Evolutionary conservation across 2,888 invertebrate species (phyloP).

Genomic region (Stratiomys singularior): DNA sequence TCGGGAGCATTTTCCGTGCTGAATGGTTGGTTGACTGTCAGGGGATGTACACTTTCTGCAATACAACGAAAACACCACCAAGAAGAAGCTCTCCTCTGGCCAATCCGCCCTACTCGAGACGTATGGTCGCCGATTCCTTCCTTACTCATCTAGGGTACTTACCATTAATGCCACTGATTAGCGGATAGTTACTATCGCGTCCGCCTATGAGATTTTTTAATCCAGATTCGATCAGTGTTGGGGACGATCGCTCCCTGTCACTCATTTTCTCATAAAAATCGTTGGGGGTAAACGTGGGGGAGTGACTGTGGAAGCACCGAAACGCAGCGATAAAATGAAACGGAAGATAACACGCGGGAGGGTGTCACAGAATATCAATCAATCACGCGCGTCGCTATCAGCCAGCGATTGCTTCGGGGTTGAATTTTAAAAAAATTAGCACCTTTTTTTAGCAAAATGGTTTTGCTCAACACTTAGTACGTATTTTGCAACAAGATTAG

Average conservation of each 20-base stretch:
- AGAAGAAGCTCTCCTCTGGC: neutral
- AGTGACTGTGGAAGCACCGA: conserved; percentile 34
- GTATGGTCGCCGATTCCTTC: neutral
- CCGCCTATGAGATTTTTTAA: conserved; percentile 82
- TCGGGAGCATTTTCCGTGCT: conserved; percentile 3
- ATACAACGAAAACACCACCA: conserved; percentile 4
- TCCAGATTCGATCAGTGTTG: conserved; percentile 88
- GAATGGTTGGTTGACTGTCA: neutral
- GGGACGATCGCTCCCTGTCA: conserved; percentile 90
- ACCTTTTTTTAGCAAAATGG: conserved; percentile 5
- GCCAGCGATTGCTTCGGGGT: conserved; percentile 19
- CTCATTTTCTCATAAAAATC: conserved; percentile 73
- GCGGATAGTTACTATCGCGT: conserved; percentile 82
- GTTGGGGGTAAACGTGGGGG: conserved; percentile 25
- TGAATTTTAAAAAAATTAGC: conserved; percentile 12
- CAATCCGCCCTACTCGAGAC: neutral
- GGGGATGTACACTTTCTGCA: conserved; percentile 31
- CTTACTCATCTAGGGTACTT: conserved; percentile 55
- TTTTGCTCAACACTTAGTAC: conserved; percentile 33
- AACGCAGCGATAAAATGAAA: conserved; percentile 26
- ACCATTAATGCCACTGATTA: conserved; percentile 80
- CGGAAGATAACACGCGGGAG: conserved; percentile 14
- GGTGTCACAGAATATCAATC: conserved; percentile 22
- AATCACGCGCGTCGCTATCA: conserved; percentile 38
- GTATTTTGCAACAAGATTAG: conserved; percentile 36